Base-by-base conservation (phyloP, 2,113 vertebrate species). In the Zootoca vivipara region DNA sequence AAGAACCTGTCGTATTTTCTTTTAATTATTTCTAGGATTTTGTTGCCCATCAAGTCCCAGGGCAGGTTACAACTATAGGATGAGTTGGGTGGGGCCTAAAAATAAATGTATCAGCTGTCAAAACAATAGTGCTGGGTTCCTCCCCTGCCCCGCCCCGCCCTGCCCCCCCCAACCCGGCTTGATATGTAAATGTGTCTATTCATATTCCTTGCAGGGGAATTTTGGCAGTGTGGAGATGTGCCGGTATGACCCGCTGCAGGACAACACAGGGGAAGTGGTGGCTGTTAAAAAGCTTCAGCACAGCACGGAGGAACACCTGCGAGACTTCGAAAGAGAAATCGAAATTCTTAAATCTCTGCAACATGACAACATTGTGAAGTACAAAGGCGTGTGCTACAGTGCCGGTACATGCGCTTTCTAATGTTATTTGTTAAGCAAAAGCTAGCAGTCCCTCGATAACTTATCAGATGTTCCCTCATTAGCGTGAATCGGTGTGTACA, bases 221-320 rank as follows among this genome's bases (percentile, higher is more conserved):
- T 99, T 99, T 93, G 99, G 99, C 88, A 99, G 98, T 30, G 99
- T 99, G 96, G 99, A 99, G 96, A 98, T 99, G 98, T 99, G 99
- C 93, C 95, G 99, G 1, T 99, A 99, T 40, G 99, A 99, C 94
- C 99, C 98, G 0, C 96, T 99, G 52, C 98, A 99, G 95, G 98
- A 99, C 94, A 99, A 98, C 96, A 99, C 99, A 0, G 99, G 99
- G 1, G 99, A 99, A 78, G 98, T 99, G 90, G 99, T 99, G 77
- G 99, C 99, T 15, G 99, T 99, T 84, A 99, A 99, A 91, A 99
- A 99, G 87, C 97, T 99, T 7, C 99, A 99, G 91, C 98, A 99
- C 92, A 99, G 98, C 94, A 98, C 98, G 0, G 98, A 98, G 1
- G 98, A 99, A 91, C 98, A 99, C 92, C 94, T 99, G 86, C 93